Base-by-base conservation (phyloP, 2,113 vertebrate genomes). In the Thymallus thymallus region DNA sequence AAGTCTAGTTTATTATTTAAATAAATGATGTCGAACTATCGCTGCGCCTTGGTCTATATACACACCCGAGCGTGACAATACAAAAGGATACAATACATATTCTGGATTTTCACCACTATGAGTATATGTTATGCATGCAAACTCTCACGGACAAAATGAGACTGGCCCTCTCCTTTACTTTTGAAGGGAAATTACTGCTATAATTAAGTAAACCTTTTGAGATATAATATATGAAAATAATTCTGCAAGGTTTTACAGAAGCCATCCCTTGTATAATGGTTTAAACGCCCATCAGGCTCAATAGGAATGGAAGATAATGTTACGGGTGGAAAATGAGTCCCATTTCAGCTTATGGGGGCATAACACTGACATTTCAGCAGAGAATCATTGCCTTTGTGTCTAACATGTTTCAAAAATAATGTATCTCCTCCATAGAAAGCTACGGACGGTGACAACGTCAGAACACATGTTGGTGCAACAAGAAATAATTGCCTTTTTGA, bases 181-280 rank as follows among this genome's bases (percentile, higher is more conserved):
- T 77, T 56, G 22, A 71, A 55, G 20, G 58, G 68, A 79, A 74
- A 76, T 68, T 45, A 78, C 82, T 81, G 84, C 22, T 78, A 70
- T 78, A 75, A 85, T 85, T 84, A 90, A 83, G 51, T 51, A 76
- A 71, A 80, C 82, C 61, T 58, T 69, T 71, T 41, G 9, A 41
- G 72, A 79, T 32, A 41, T 73, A 70, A 67, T 66, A 67, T 46
- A 72, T 82, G 41, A 81, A 61, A 41, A 62, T 69, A 86, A 70
- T 41, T 69, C 71, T 69, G 75, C 82, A 66, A 76, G 62, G 63
- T 72, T 63, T 79, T 82, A 80, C 67, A 85, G 32, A 81, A 79
- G n/a, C 63, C 48, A 72, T 71, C 72, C 20, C 29, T 75, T 68
- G 66, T 67, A 12, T 10, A 9, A 41, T 2, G 9, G 35, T 9